Conservation (phyloP, 2,797 vertebrate species). For the Bovichtus variegatus region DNA sequence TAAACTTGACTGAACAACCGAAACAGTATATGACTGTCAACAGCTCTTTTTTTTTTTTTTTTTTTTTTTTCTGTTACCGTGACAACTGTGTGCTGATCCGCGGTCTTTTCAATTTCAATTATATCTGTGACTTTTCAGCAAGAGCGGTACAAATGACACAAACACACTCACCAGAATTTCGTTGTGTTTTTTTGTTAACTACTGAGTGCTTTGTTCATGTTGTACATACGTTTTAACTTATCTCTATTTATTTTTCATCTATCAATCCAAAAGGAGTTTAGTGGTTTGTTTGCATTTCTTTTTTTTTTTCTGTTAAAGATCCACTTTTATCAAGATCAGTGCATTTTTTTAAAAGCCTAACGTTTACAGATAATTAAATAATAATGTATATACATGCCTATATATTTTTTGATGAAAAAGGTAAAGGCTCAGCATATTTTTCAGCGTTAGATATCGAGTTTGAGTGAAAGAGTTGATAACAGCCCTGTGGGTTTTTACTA, state of each 20-base stretch:
- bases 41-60: no score
- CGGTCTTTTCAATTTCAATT: neutral
- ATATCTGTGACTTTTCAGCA: neutral
- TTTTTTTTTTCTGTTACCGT: conserved; percentile 4
- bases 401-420: conserved; percentile 68
- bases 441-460: conserved; percentile 36
- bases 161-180: neutral
- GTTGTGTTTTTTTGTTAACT: conserved; percentile 55
- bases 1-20: neutral
- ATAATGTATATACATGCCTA: conserved; percentile 57
- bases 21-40: neutral
- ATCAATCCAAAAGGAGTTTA: conserved; percentile 32
- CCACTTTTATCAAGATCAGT: conserved; percentile 57
- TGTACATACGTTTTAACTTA: conserved; percentile 78
- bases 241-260: conserved; percentile 82
- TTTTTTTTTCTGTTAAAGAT: conserved; percentile 29
- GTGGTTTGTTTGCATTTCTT: conserved; percentile 15
- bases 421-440: conserved; percentile 54
- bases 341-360: conserved; percentile 60
- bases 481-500: conserved; percentile 34
- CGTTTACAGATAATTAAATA: conserved; percentile 66
- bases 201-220: conserved; percentile 66
- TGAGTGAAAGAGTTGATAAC: conserved; percentile 11
- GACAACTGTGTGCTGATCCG: neutral
- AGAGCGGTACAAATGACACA: conserved; percentile 8